Evolutionary conservation across 2,113 vertebrate species (phyloP), one percentile per base, ranked within the genome.

Genomic region (Rhegmatorhina hoffmannsi): DNA sequence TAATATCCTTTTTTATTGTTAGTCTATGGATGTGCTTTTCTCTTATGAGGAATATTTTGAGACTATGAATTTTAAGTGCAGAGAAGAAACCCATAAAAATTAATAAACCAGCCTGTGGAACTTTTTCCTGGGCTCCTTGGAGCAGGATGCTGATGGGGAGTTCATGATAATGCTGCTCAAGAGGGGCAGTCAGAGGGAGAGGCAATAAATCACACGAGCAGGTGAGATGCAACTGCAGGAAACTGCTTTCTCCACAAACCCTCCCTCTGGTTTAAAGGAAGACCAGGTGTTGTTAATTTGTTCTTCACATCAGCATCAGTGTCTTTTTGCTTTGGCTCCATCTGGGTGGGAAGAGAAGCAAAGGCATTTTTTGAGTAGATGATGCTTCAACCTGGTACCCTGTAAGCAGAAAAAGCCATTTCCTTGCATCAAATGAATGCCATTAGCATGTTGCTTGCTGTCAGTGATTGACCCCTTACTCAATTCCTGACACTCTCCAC

Each of bases 41-140:
- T 68, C 53, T 70, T 47, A 36, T 6, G 40, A 82, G 44, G 52
- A 77, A 26, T 60, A 26, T 75, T 78, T 81, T 44, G 40, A 89
- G 6, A 36, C 36, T 62, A 1, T 88, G 79, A 86, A 89, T 92
- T 96, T 95, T 68, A 81, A 90, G 62, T 64, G 60, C 56, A 46
- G 68, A 40, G 70, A 70, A 68, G 25, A 72, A 87, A n/a, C 38
- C 33, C 11, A 36, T 88, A 85, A 90, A 89, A 94, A 84, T 63
- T 50, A 92, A 75, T 75, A 94, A 90, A 36, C 25, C 11, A 6
- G 28, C 9, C 23, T 69, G 13, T 59, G 53, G 9, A 75, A 56
- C 23, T 79, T 76, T 59, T 59, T 78, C 25, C 2, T 2, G 17
- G 66, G 24, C 20, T 79, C 55, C n/a, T 68, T 63, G 0, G 1